phyloP scores from a whole-genome alignment of 2,888 invertebrate species.

The Tetanocera ferruginea region DNA sequence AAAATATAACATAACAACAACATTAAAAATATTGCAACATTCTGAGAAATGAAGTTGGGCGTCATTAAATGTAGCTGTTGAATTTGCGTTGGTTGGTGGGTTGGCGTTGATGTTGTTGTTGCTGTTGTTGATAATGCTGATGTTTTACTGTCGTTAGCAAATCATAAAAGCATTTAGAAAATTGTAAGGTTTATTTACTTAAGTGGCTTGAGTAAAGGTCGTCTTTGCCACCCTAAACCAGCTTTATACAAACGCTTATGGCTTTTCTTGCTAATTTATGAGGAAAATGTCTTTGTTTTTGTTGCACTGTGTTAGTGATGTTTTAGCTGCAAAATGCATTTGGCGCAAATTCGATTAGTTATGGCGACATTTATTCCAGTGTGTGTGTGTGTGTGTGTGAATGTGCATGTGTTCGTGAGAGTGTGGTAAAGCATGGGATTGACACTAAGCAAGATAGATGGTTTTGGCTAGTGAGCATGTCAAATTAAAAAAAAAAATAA shows the following conservation, averaged over 20 bases:
- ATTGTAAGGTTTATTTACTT: conserved; percentile 30
- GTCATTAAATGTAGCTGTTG: conserved; percentile 1
- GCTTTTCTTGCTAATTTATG: too few relatives aligned
- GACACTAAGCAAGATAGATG: conserved; percentile 64
- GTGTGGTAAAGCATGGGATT: conserved; percentile 38
- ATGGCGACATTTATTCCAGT: conserved; percentile 15
- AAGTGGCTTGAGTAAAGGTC: not conserved
- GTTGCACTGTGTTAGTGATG: conserved; percentile 4
- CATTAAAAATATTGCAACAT: too few relatives aligned
- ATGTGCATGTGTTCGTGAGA: conserved; percentile 7
- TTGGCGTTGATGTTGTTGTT: not conserved
- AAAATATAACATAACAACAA: not conserved
- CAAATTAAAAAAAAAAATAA: conserved; percentile 1
- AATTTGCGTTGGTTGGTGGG: not conserved
- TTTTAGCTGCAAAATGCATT: conserved; percentile 32
- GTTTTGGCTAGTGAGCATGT: conserved; percentile 30
- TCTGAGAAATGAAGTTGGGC: not conserved
- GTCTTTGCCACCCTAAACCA: too few relatives aligned
- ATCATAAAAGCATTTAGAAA: conserved; percentile 57
- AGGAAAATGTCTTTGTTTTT: not conserved
- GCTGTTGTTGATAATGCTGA: not conserved
- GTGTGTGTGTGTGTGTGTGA: conserved; percentile 25
- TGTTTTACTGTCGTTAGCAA: conserved; percentile 57
- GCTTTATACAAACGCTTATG: too few relatives aligned
- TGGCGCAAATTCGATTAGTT: conserved; percentile 35